Percentiles rank a stretch among this genome's conserved stretches.
Conservation (phyloP, 2,797 vertebrate genomes). For the Ficedula albicollis region DNA sequence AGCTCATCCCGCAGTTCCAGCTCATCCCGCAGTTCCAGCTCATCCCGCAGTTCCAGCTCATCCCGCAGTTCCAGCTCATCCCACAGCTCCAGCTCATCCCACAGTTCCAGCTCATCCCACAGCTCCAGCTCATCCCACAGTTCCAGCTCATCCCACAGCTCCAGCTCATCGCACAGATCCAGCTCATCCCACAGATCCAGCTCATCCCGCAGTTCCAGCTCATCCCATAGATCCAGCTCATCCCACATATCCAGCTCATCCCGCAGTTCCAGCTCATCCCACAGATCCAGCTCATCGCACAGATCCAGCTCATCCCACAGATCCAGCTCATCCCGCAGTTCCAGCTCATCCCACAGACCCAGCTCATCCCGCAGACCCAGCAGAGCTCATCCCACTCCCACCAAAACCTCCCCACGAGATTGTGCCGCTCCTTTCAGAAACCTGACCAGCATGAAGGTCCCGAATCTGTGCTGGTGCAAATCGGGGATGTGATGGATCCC, state of each 20-base stretch:
- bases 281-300: not conserved
- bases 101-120: too few species aligned
- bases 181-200: too few species aligned
- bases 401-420: rapidly evolving
- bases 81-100: too few species aligned
- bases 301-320: not conserved
- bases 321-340: not conserved
- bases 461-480: not conserved
- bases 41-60: too few species aligned
- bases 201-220: too few species aligned
- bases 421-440: rapidly evolving
- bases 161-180: too few species aligned
- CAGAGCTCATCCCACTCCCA: not conserved
- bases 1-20: too few species aligned
- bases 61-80: too few species aligned
- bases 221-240: not conserved
- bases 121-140: too few species aligned
- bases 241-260: not conserved
- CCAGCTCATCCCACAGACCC: not conserved
- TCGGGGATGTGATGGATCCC: not conserved
- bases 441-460: rapidly evolving
- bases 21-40: too few species aligned
- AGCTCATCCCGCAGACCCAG: not conserved
- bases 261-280: not conserved
- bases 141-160: too few species aligned